Percentiles rank a stretch among this genome's conserved stretches.
Evolutionary conservation across 2,797 vertebrate genomes (phyloP).

Genomic region (Petrocephalus sullivani): DNA sequence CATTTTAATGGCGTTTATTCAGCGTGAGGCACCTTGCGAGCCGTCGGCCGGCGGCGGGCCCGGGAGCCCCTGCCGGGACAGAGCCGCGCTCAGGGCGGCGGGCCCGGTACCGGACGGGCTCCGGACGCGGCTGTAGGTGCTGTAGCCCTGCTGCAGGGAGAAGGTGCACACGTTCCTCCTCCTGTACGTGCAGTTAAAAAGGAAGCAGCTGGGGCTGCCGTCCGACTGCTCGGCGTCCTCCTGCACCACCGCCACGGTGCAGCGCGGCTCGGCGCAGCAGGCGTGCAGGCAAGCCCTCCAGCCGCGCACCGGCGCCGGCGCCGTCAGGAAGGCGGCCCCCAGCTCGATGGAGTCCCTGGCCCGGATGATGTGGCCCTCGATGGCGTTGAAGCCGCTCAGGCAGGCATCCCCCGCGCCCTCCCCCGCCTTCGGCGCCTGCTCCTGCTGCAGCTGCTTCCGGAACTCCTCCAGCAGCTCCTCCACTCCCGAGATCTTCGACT

Average conservation of each 20-base stretch:
- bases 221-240: conserved; percentile 52
- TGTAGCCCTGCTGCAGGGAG: conserved; percentile 77
- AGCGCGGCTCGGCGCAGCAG: conserved; percentile 81
- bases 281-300: conserved; percentile 79
- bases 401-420: conserved; percentile 53
- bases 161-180: conserved; percentile 77
- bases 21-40: background rate
- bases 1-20: background rate
- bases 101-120: conserved; percentile 40
- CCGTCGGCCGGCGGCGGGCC: conserved; percentile 31
- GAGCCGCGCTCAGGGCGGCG: background rate
- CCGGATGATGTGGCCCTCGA: conserved; percentile 81
- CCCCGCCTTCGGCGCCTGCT: conserved; percentile 50
- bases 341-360: conserved; percentile 82
- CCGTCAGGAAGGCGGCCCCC: conserved; percentile 79
- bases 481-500: conserved; percentile 74
- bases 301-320: conserved; percentile 64
- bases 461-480: conserved; percentile 85
- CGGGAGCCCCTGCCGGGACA: conserved; percentile 30
- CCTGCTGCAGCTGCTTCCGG: conserved; percentile 79
- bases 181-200: conserved; percentile 82
- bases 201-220: conserved; percentile 69
- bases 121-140: conserved; percentile 64
- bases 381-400: conserved; percentile 60
- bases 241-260: conserved; percentile 81